Evolutionary conservation across 2,113 vertebrate genomes (phyloP), one percentile per base, ranked within the genome.

Genomic region (Camelus dromedarius): DNA sequence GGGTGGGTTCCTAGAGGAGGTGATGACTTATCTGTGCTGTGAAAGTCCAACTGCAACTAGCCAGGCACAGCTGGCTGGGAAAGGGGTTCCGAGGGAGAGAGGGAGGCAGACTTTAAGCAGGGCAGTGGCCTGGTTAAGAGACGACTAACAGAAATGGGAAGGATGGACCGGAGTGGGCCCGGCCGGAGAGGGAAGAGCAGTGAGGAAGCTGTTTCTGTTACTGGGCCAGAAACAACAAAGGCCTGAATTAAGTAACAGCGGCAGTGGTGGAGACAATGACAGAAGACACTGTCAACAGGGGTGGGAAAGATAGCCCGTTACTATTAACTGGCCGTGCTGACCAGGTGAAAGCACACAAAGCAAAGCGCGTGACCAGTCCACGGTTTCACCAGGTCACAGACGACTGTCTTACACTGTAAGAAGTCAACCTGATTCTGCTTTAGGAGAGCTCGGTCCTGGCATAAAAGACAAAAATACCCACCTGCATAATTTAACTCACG

Each of bases 401-500:
- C 28, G 89, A 20, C 6, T 76, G 18, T 62, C 82, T 75, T 56
- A 58, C 35, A 72, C 2, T 26, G 16, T 38, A 46, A 80, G 56
- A 67, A 60, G 50, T 42, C 77, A 73, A 72, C 64, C 1, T 30
- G 50, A 75, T 14, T 66, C 30, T 67, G 14, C 66, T 85, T 69
- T 38, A n/a, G 93, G 52, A 62, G 30, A n/a, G 89, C 26, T 30
- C 60, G 75, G 46, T 66, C 16, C 60, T 84, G 64, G 77, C 42
- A 54, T 4, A 6, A 70, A 96, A 98, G 93, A 97, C 94, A 97
- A 93, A 97, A 90, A 93, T 90, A 96, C 84, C 96, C 92, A 95
- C 88, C 96, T 92, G 95, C 35, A 18, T 80, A 97, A 97, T 77
- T 95, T 72, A 96, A 97, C 93, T 98, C 97, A 95, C 92, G 91